Percentiles rank a stretch among this genome's conserved stretches.
phyloP scores from a whole-genome alignment of 2,888 invertebrate species.

The Neuroscelio doddi region DNA sequence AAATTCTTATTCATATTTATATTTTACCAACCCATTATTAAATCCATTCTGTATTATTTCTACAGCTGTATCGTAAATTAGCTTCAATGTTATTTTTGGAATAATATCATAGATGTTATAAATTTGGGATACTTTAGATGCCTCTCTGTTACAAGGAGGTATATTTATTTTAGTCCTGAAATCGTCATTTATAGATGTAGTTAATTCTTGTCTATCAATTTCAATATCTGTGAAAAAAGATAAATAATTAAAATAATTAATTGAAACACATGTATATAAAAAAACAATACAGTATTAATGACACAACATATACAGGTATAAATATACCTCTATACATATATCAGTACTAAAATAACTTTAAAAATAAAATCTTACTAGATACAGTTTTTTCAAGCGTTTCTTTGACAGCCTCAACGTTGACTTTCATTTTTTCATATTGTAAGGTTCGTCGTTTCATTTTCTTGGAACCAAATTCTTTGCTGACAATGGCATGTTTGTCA shows the following conservation, averaged over 20 bases:
- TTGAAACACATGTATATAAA: not conserved
- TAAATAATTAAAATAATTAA: constrained; percentile 3
- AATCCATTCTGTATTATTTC: constrained; percentile 48
- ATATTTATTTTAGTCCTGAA: constrained; percentile 40
- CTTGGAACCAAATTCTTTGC: constrained; percentile 80
- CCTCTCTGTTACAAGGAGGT: constrained; percentile 64
- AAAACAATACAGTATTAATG: too few species aligned
- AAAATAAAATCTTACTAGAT: constrained; percentile 67
- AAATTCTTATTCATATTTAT: not conserved
- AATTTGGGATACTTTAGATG: constrained; percentile 58
- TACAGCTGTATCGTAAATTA: constrained; percentile 52
- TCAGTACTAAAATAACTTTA: too few species aligned
- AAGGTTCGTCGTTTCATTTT: constrained; percentile 76
- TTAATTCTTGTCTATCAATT: constrained; percentile 50
- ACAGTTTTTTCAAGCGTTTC: constrained; percentile 76
- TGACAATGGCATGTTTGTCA: constrained; percentile 70
- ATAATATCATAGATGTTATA: constrained; percentile 66
- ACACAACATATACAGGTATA: too few species aligned
- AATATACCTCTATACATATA: too few species aligned
- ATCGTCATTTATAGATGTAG: constrained; percentile 43
- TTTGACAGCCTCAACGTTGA: constrained; percentile 75
- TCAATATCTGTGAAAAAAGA: constrained; percentile 54
- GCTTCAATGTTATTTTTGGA: constrained; percentile 58
- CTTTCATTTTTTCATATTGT: constrained; percentile 76
- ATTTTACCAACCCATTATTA: constrained; percentile 50